These are phyloP conservation scores for Busseola fusca DNA, from an alignment of 2,888 invertebrate genomes.

Conservation along the genomic window DNA sequence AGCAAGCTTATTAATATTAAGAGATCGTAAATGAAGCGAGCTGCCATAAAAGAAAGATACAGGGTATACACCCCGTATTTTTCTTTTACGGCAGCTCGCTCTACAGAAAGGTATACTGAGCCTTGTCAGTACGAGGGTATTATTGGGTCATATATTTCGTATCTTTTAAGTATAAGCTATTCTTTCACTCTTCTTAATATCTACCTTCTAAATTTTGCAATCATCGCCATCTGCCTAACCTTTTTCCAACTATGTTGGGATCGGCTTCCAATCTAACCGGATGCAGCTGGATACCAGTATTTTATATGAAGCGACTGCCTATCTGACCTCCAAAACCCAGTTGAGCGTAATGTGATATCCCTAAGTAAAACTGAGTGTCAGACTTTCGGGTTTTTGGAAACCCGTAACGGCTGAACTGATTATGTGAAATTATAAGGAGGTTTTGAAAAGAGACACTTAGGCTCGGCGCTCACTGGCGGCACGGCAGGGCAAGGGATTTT, in stretches of 20 bases:
- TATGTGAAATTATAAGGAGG: background rate
- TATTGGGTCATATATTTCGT: background rate
- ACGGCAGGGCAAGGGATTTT: too few relatives aligned
- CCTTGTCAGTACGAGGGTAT: background rate
- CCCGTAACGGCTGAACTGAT: background rate
- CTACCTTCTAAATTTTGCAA: background rate
- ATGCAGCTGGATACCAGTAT: background rate
- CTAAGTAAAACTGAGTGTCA: background rate
- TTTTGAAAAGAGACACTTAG: background rate
- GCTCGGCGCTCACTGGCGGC: too few relatives aligned
- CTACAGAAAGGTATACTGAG: background rate
- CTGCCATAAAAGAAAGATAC: background rate
- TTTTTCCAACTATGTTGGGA: background rate
- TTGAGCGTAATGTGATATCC: background rate
- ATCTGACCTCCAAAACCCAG: background rate
- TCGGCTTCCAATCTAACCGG: background rate
- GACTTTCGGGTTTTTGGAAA: background rate
- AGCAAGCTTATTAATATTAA: constrained; percentile 16
- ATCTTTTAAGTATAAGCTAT: background rate
- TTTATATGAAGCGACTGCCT: background rate
- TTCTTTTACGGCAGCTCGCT: too few relatives aligned
- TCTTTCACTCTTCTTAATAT: background rate
- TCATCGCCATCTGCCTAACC: background rate
- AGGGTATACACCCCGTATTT: background rate
- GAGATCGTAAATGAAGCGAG: constrained; percentile 3